Base-by-base conservation (phyloP, 2,797 vertebrate species). In the Lepidocolaptes lacrymiger region DNA sequence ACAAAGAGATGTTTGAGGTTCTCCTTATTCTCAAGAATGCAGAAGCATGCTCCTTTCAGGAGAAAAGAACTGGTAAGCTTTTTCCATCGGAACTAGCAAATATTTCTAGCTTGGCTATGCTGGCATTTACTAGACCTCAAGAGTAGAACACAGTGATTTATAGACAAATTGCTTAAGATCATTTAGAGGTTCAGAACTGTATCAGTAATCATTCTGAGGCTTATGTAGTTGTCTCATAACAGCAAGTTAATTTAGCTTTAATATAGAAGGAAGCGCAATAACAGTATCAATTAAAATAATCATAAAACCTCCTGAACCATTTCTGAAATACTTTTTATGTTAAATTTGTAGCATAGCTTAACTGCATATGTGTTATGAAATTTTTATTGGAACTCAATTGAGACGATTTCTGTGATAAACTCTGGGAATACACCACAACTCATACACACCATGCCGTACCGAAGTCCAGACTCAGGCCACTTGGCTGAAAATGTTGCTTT, bases 251-350 rank as follows among this genome's bases (percentile, higher is more conserved):
- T 96, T 91, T 91, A 76, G 19, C 36, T 93, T 78, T 91, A 92
- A 89, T 94, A 87, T 43, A 79, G 88, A 86, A 93, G 69, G 75
- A 92, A 93, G 52, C 63, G 69, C 34, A 91, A 56, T 91, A 94
- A 86, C 37, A 59, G 17, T 52, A 86, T 92, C 76, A 93, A 95
- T 95, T 94, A 63, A 74, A 96, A 88, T 85, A 78, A 55, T 46
- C 88, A 86, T 95, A 95, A 96, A 96, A 67, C 23, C 61, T 68
- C 51, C 79, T 83, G 83, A 95, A 92, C 48, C 66, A 67, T 93
- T 90, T 84, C 66, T 93, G 84, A 82, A 92, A 93, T 36, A 61
- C 10, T 56, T 89, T 89, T 78, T 58, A 32, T 86, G 85, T 55
- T 78, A 86, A 69, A 91, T 75, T 83, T 83, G 23, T 83, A 43